Conservation (phyloP, 2,113 vertebrate genomes). For the Larimichthys crocea region DNA sequence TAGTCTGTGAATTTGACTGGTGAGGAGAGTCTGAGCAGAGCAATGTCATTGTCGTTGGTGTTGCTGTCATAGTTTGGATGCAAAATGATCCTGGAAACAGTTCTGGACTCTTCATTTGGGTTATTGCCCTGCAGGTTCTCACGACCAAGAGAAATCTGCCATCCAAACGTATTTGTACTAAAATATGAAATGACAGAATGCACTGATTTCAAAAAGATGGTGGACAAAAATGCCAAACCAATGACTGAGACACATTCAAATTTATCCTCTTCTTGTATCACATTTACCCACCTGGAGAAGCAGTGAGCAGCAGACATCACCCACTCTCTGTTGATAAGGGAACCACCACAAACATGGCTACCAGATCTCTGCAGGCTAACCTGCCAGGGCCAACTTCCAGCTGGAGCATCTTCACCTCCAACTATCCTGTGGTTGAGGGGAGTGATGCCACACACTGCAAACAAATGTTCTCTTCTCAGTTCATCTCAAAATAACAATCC, state of each 20-base stretch:
- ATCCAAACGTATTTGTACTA: slow-evolving; percentile 13
- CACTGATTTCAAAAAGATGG: too few relatives aligned
- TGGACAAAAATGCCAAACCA: too few relatives aligned
- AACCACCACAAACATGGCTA: slow-evolving; percentile 77
- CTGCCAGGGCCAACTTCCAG: slow-evolving; percentile 82
- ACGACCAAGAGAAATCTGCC: slow-evolving; percentile 44
- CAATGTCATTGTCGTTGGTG: slow-evolving; percentile 81
- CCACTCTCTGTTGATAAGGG: slow-evolving; percentile 63
- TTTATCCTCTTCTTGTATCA: too few relatives aligned
- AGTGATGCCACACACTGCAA: slow-evolving; percentile 47
- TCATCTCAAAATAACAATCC: background rate
- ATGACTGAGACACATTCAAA: too few relatives aligned
- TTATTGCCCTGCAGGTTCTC: slow-evolving; percentile 46
- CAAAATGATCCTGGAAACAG: slow-evolving; percentile 42
- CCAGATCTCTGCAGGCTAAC: slow-evolving; percentile 66
- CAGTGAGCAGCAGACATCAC: too few relatives aligned
- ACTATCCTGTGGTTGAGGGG: slow-evolving; percentile 72
- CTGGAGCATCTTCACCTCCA: slow-evolving; percentile 74
- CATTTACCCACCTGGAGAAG: too few relatives aligned
- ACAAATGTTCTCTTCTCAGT: background rate
- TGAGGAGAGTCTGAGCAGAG: slow-evolving; percentile 76
- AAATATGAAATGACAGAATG: background rate
- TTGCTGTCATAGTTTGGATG: slow-evolving; percentile 68
- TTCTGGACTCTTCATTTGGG: slow-evolving; percentile 40
- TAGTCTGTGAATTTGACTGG: slow-evolving; percentile 76